phyloP scores from a whole-genome alignment of 2,888 invertebrate species.

The Melitaea athalia region DNA sequence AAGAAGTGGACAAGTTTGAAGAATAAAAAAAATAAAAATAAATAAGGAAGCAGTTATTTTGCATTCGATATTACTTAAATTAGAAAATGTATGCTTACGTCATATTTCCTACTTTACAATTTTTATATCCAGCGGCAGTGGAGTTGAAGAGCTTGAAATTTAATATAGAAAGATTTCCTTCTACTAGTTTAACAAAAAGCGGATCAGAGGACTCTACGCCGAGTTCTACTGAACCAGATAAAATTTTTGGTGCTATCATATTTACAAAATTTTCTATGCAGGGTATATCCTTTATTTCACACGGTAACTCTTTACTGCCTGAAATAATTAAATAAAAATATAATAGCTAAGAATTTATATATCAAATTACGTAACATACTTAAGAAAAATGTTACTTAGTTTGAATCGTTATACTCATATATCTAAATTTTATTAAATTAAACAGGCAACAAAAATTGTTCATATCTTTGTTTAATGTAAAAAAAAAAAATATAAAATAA shows the following conservation, averaged over 20 bases:
- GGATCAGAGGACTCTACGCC: neutral
- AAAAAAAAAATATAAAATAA: no score
- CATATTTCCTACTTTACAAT: slow-evolving; percentile 23
- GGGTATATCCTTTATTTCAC: neutral
- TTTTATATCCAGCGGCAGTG: slow-evolving; percentile 25
- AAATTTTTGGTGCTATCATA: neutral
- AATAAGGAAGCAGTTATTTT: neutral
- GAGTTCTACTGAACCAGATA: neutral
- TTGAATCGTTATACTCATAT: no score
- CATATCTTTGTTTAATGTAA: no score
- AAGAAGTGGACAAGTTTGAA: no score
- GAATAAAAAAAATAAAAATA: no score
- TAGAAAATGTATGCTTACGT: slow-evolving; percentile 23
- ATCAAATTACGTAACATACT: no score
- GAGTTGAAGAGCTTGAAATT: slow-evolving; percentile 13
- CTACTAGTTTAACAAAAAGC: neutral
- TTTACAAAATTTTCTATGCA: neutral
- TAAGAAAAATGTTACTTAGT: no score
- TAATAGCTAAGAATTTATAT: neutral
- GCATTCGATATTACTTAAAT: neutral
- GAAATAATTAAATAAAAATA: neutral
- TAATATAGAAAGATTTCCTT: neutral
- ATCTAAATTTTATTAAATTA: no score
- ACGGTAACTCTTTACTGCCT: neutral
- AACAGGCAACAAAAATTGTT: no score